Evolutionary conservation across 2,888 invertebrate species (phyloP).

Genomic region (Phasia obesa): DNA sequence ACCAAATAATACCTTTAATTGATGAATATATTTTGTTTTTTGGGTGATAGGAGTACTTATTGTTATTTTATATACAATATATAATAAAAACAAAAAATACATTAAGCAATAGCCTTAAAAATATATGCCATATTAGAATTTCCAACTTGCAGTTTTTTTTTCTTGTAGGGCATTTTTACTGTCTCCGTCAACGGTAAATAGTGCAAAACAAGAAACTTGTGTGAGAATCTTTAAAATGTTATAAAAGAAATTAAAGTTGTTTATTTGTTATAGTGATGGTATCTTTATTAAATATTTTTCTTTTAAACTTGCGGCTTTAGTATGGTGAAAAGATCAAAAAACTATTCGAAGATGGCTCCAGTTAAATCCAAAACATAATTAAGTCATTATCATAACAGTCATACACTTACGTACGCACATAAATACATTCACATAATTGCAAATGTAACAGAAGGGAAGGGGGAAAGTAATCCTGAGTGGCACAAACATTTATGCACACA

Average conservation of each 20-base stretch:
- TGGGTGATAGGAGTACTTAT: no score
- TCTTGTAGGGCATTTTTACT: background rate
- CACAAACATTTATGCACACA: conserved; percentile 34
- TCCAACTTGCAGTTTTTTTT: background rate
- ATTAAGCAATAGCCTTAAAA: no score
- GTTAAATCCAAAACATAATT: conserved; percentile 66
- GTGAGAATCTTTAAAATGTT: conserved; percentile 56
- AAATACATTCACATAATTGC: conserved; percentile 20
- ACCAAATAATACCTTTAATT: no score
- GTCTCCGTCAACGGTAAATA: conserved; percentile 8
- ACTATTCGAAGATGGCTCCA: conserved; percentile 40
- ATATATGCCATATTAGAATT: no score
- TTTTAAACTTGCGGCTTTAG: conserved; percentile 47
- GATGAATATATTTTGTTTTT: no score
- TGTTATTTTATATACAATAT: no score
- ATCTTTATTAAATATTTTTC: conserved; percentile 14
- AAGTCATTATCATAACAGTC: conserved; percentile 65
- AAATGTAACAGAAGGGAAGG: conserved; percentile 10
- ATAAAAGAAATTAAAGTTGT: conserved; percentile 42
- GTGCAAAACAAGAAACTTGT: conserved; percentile 36
- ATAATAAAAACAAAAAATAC: no score
- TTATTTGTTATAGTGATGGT: background rate
- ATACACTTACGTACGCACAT: conserved; percentile 3
- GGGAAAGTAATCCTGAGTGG: conserved; percentile 45
- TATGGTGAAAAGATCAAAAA: conserved; percentile 59